These are phyloP conservation scores for Limnephilus marmoratus DNA, from an alignment of 2,888 invertebrate species.

Conservation along the genomic window DNA sequence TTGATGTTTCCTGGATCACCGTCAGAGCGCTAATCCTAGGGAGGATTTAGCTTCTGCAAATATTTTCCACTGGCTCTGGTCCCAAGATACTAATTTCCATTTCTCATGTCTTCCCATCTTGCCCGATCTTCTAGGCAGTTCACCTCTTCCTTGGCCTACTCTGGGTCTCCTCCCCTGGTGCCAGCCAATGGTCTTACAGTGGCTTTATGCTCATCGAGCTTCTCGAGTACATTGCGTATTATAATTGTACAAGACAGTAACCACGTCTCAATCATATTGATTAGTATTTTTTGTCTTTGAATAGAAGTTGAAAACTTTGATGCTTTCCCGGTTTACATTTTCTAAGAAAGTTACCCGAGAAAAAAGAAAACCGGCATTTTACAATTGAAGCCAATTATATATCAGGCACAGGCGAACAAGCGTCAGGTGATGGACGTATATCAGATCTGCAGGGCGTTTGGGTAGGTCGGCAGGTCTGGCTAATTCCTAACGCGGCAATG, in stretches of 20 bases:
- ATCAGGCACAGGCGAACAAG: not conserved
- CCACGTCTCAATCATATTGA: not conserved
- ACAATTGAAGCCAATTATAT: not conserved
- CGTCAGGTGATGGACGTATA: not conserved
- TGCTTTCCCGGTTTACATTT: not conserved
- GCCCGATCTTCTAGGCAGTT: too few relatives aligned
- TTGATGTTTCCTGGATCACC: not conserved
- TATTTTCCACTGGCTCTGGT: not conserved
- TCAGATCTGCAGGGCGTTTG: not conserved
- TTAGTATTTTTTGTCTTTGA: not conserved
- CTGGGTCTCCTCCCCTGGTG: not conserved
- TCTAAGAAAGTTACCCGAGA: not conserved
- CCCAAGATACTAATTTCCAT: not conserved
- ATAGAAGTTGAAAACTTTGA: not conserved
- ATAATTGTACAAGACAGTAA: not conserved
- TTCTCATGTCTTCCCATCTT: too few relatives aligned
- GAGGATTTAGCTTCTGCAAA: not conserved
- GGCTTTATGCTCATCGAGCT: not conserved
- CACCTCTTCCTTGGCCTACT: not conserved
- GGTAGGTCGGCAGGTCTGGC: not conserved
- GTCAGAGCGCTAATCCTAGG: not conserved
- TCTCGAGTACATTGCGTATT: not conserved
- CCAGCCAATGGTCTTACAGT: not conserved
- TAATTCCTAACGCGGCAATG: not conserved
- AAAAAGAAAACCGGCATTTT: not conserved